phyloP scores from a whole-genome alignment of 2,888 invertebrate genomes.

The Pristionchus exspectatus region DNA sequence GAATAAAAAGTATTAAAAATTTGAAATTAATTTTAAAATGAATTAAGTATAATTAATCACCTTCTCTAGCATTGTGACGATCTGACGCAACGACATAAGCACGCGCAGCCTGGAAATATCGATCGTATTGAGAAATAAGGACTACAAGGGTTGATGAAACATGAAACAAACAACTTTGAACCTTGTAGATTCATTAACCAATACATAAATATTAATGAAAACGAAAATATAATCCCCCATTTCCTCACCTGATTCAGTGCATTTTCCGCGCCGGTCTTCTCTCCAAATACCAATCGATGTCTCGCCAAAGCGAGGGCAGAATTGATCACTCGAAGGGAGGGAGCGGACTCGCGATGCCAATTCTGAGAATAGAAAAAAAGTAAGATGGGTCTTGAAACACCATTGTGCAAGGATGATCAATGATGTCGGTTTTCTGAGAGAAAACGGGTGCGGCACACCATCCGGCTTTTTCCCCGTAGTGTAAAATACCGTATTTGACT shows the following conservation, averaged over 20 bases:
- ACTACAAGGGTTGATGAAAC: not conserved
- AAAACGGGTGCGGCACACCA: too few species aligned
- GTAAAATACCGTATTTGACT: too few species aligned
- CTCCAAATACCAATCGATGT: slow-evolving; percentile 60
- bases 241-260: slow-evolving; percentile 56
- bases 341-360: slow-evolving; percentile 61
- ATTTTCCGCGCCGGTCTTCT: slow-evolving; percentile 58
- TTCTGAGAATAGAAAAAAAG: too few species aligned
- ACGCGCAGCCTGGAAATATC: slow-evolving; percentile 20
- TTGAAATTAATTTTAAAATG: not conserved
- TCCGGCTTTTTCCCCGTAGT: too few species aligned
- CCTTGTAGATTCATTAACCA: too few species aligned
- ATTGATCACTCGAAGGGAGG: slow-evolving; percentile 59
- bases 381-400: too few species aligned
- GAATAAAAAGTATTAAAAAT: not conserved
- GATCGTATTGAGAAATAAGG: not conserved
- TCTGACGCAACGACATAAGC: slow-evolving; percentile 39
- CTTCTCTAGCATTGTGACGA: slow-evolving; percentile 28
- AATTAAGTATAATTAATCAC: not conserved
- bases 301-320: slow-evolving; percentile 58
- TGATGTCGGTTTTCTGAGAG: too few species aligned
- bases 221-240: not conserved
- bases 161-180: not conserved
- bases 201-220: too few species aligned
- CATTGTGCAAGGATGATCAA: not conserved